phyloP scores from a whole-genome alignment of 2,888 invertebrate genomes.

The Tyria jacobaeae region DNA sequence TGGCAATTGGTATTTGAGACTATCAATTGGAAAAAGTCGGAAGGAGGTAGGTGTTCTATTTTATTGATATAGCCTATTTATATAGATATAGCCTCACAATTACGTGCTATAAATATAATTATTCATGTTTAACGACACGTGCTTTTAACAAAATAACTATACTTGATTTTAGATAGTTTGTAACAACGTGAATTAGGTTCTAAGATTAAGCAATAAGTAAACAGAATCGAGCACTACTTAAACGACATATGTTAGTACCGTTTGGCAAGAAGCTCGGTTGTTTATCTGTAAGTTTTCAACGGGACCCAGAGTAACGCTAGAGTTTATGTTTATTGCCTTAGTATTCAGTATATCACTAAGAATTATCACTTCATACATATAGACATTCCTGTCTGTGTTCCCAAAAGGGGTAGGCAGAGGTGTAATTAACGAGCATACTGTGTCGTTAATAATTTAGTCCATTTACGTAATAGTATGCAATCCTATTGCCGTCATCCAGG shows the following conservation, averaged over 20 bases:
- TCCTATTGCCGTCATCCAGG: too few species aligned
- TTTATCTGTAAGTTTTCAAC: constrained; percentile 20
- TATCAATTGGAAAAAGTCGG: constrained; percentile 5
- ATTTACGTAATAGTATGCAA: too few species aligned
- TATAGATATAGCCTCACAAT: too few species aligned
- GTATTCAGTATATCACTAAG: background rate
- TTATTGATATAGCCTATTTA: background rate
- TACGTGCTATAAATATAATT: too few species aligned
- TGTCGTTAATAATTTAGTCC: too few species aligned
- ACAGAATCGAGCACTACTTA: constrained; percentile 9
- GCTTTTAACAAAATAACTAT: too few species aligned
- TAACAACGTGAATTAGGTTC: background rate
- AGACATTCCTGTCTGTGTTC: too few species aligned
- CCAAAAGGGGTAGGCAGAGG: too few species aligned
- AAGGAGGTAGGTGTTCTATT: background rate
- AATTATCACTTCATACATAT: background rate
- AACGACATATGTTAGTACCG: constrained; percentile 16
- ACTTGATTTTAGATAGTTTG: background rate
- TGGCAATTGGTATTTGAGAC: constrained; percentile 33
- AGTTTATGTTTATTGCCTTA: constrained; percentile 5
- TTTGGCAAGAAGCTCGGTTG: constrained; percentile 4
- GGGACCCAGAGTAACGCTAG: constrained; percentile 12
- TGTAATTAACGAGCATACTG: too few species aligned
- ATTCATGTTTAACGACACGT: too few species aligned
- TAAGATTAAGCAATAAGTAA: background rate